Conservation (phyloP, 2,113 vertebrate genomes). For the Oreamnos americanus region DNA sequence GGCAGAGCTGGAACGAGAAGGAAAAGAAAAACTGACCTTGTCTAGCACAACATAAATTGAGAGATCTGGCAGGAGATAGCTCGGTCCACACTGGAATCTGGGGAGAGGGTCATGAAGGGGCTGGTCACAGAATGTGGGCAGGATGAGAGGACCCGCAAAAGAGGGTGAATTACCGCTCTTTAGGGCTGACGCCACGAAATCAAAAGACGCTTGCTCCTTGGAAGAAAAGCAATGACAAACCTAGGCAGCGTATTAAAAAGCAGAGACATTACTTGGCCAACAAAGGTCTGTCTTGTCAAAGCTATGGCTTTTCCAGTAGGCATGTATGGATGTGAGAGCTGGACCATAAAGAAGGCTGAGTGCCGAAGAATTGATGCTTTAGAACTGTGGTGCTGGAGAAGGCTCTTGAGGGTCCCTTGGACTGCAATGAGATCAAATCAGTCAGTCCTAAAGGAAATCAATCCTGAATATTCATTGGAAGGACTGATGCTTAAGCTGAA, state of each 20-base stretch:
- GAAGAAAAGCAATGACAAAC: not conserved
- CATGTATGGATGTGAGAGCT: not conserved
- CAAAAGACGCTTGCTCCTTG: not conserved
- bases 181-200: not conserved
- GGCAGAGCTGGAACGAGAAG: not conserved
- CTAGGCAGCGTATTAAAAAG: not conserved
- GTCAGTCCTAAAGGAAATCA: not conserved
- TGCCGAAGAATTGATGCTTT: not conserved
- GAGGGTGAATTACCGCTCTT: fast-evolving
- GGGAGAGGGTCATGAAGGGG: not conserved
- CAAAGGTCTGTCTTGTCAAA: not conserved
- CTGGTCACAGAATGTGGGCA: not conserved
- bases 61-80: not conserved
- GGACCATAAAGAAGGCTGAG: not conserved
- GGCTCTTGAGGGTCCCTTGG: not conserved
- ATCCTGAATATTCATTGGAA: not conserved
- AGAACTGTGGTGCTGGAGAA: not conserved
- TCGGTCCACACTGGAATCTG: fast-evolving
- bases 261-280: not conserved
- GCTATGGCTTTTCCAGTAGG: not conserved
- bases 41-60: fast-evolving
- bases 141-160: fast-evolving
- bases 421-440: not conserved
- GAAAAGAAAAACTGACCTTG: not conserved
- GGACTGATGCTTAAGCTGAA: not conserved